Evolutionary conservation across 2,888 invertebrate species (phyloP), one percentile per base, ranked within the genome.

Genomic region (Harpalus rubripes): DNA sequence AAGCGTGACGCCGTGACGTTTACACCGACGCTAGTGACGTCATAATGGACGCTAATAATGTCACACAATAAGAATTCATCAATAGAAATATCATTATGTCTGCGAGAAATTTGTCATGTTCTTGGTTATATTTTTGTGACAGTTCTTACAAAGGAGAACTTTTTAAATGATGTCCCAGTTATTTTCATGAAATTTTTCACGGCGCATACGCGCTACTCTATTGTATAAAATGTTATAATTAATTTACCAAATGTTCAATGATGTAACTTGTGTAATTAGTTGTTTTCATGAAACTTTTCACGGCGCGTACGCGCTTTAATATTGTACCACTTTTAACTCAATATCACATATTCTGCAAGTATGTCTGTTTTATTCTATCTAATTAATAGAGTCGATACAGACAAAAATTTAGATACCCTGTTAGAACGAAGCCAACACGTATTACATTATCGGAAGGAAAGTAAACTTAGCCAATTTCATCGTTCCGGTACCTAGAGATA

Each of bases 21-120:
- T 52, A 52, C 44, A 52, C 12, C 44, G 44, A 52, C 44, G 44
- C 44, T 52, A 52, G 44, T 52, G 44, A 52, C 44, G 44, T 52
- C 44, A 52, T 52, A 52, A 52, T 52, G 10, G 10, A 52, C 44
- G 7, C 10, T 52, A 10, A 52, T 52, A 52, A 52, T 52, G 44
- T 52, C 44, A 52, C 44, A 52, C 44, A 52, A 52, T 52, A 52
- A 12, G 12, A 52, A 52, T 52, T 52, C 12, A 52, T 52, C 44
- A 52, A 52, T 52, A 52, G 12, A 52, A 52, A 52, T 52, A 52
- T 52, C 44, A 52, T 52, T 52, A 52, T 52, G 12, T 12, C 44
- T 8, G 44, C 44, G 2, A 12, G 12, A 52, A 52, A 52, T 52
- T 8, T 52, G 10, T 52, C 44, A 52, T 12, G 0, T 7, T 52